Evolutionary conservation across 1,140 invertebrate genomes (phyloP), one percentile per base, ranked within the genome.

Genomic region (Drosophila pallidifrons): DNA sequence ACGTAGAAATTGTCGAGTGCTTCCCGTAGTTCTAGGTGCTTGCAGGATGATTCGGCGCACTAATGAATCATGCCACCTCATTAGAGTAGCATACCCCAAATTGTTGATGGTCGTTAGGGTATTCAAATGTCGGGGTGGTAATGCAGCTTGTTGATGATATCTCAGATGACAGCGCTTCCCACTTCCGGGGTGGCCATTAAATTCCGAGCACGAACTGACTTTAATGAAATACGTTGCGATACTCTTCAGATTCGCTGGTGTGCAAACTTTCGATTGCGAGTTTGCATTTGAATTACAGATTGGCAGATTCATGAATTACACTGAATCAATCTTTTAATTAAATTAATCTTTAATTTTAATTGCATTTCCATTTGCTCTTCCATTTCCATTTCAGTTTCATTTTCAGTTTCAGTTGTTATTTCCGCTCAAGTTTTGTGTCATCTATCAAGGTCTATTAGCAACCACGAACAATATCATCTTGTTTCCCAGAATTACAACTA

Each of bases 1-100:
- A 79, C 74, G 77, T 79, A 79, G 58, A 54, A 61, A 41, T 47
- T 73, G 63, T 73, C 52, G 60, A 64, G 74, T 64, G 69, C 45
- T 43, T 49, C 30, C 20, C 20, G 28, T 16, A 8, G 32, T 43
- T 46, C 15, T 28, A 10, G 25, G 6, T 59, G 35, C 7, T 38
- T 38, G 35, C 35, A 38, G 35, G 10, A 10, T 10, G 16, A 35
- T 20, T 28, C 41, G 25, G 41, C 54, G 54, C 47, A 20, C 35
- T 35, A 54, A 43, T 35, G 63, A 15, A 66, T 32, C 55, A 8
- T 59, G 63, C 35, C 32, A 73, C 28, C 70, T 73, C 64, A 73
- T 67, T 67, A 60, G 15, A 57, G 15, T n/a, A 51, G 1, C 0
- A 10, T 10, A 13, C 46, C 5, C 28, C 10, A 30, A 45, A 20